Base-by-base conservation (phyloP, 2,888 invertebrate species). In the Pyrrhia umbra region DNA sequence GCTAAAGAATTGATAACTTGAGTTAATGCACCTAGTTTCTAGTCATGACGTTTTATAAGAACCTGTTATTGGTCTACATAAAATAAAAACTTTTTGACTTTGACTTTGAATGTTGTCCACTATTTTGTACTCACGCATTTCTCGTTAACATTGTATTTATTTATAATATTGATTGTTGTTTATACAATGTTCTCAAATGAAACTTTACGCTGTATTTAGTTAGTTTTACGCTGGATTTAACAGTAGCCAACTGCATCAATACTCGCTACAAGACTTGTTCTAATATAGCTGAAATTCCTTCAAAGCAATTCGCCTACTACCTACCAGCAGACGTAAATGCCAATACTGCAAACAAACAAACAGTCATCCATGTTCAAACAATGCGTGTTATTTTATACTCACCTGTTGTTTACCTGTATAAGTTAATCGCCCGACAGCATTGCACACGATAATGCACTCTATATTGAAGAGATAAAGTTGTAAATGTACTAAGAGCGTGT, bases 361-460 rank as follows among this genome's bases (percentile, higher is more conserved):
- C 54, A 67, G 57, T 56, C 57, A 68, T 62, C 45, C 63, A 58
- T 57, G 56, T 73, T 63, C 63, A 68, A 80, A 70, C 67, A 75
- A 77, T 68, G 61, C 49, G 27, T 58, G 65, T 52, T 77, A 70
- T 80, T 65, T 74, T 74, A 58, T 63, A 65, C 60, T 67, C 56
- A 76, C 58, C 62, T 77, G 59, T 60, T 67, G 64, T 73, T 63
- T 54, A 58, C 43, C 20, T 59, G 45, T 43, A n/a, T 27, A 66
- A 71, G 65, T 61, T 57, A 59, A 68, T 67, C 23, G 56, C 27
- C 10, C 6, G 21, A 37, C 6, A 13, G 1, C 6, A 39, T 1
- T 3, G 1, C 37, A 42, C 2, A 2, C 16, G 13, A 67, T 34
- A 52, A 43, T 37, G 4, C 8, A 59, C 68, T 40, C 25, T 67